These are phyloP conservation scores for Nomada ferruginata DNA, from an alignment of 2,888 invertebrate species.

Conservation along the genomic window DNA sequence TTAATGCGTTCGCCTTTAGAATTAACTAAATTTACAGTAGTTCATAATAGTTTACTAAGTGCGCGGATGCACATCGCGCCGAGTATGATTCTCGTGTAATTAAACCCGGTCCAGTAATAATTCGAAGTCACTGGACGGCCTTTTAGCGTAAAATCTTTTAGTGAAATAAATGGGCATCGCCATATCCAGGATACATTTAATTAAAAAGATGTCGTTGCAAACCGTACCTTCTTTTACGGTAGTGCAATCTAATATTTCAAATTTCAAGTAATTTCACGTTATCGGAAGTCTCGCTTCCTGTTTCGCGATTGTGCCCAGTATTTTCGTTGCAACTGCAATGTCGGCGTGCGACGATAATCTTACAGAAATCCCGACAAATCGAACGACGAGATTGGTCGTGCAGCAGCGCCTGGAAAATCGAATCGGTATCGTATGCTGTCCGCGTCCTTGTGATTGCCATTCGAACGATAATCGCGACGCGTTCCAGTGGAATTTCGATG, in stretches of 20 bases:
- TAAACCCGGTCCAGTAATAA: constrained; percentile 42
- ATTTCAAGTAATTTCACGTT: constrained; percentile 7
- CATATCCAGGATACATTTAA: too few relatives aligned
- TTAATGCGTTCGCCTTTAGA: constrained; percentile 2
- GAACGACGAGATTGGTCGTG: constrained; percentile 18
- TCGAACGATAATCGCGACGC: constrained; percentile 41
- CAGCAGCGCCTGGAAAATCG: constrained; percentile 28
- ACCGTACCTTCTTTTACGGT: background rate
- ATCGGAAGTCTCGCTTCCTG: background rate
- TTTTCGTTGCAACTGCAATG: constrained; percentile 26
- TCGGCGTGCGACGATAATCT: constrained; percentile 30
- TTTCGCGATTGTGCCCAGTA: constrained; percentile 20
- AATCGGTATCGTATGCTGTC: constrained; percentile 19
- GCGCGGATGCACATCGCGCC: background rate
- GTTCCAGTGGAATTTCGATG: constrained; percentile 33
- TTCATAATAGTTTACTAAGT: constrained; percentile 19
- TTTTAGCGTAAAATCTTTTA: constrained; percentile 34
- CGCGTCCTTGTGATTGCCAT: constrained; percentile 37
- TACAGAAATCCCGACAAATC: constrained; percentile 1
- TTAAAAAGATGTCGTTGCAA: background rate
- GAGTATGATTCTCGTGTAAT: constrained; percentile 23
- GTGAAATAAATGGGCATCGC: too few relatives aligned
- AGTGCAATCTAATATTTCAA: background rate
- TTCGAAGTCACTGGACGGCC: background rate
- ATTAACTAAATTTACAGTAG: constrained; percentile 16